Base-by-base conservation (phyloP, 2,888 invertebrate species). In the Chydorus sphaericus region DNA sequence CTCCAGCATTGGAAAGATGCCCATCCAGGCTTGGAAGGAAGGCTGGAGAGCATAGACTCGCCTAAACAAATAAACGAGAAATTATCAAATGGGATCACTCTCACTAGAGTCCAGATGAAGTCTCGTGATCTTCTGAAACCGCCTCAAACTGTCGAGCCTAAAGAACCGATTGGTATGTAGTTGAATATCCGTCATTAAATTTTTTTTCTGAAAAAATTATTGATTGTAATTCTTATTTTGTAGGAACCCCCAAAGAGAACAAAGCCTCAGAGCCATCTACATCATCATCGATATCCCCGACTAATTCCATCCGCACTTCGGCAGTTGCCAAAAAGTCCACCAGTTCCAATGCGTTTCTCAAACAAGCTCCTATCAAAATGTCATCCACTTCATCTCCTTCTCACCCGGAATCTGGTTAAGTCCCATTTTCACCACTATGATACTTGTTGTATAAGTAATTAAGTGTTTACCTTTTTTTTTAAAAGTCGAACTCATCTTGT, bases 1-100 rank as follows among this genome's bases (percentile, higher is more conserved):
- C 8, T 52, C 14, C 52, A 36, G 16, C 52, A 52, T n/a, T 52
- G 31, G 33, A 31, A 36, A n/a, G 52, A 52, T 26, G 23, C n/a
- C 1, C 52, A 52, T 36, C 52, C 52, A 5, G 52, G 52, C 3
- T 10, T 52, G 5, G 36, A 52, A 20, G 52, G 52, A 29, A 30
- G 23, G n/a, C 33, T 52, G 5, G 33, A 52, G 36, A 52, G 52
- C 52, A 33, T 31, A 26, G 36, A 31, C 36, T 31, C 52, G 11
- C 23, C 23, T 33, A 31, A 18, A 36, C 26, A 26, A 26, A 36
- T 52, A 26, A 26, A 36, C 33, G 52, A 52, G n/a, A 52, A 18
- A 20, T 37, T 52, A 8, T 33, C 31, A 10, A 31, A 52, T 10
- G 52, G 52, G 14, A 52, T 52, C 52, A 52, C 33, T 16, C 14